These are phyloP conservation scores for Chromoteleia sp. DNA, from an alignment of 2,888 invertebrate species.

Conservation along the genomic window DNA sequence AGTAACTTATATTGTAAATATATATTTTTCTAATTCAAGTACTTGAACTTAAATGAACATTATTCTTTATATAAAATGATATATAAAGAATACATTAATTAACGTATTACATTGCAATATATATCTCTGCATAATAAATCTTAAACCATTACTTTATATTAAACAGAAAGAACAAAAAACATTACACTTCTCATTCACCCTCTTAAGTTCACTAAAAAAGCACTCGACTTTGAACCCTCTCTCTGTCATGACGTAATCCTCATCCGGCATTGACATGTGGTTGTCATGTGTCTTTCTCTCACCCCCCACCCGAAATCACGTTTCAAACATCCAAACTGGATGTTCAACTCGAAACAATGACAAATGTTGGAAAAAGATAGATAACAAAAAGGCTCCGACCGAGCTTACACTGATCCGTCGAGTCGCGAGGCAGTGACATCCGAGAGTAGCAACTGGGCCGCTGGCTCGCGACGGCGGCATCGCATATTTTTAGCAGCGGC, in stretches of 20 bases:
- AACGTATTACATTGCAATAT: no score
- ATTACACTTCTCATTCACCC: conserved; percentile 8
- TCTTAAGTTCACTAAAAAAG: conserved; percentile 20
- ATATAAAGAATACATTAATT: no score
- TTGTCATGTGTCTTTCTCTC: conserved; percentile 24
- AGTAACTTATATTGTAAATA: no score
- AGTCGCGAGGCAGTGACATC: conserved; percentile 59
- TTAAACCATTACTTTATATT: no score
- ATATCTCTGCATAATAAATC: no score
- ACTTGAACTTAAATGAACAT: no score
- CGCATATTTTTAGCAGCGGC: conserved; percentile 34
- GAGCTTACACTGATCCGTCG: conserved; percentile 31
- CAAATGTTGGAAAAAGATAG: conserved; percentile 1
- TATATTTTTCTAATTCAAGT: no score
- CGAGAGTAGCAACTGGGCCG: conserved; percentile 49
- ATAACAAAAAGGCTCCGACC: no score
- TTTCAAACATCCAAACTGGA: no score
- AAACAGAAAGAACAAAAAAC: background rate
- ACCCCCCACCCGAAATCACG: background rate
- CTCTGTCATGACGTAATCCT: conserved; percentile 34
- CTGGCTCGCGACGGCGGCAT: conserved; percentile 57
- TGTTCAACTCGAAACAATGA: background rate
- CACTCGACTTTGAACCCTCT: conserved; percentile 41
- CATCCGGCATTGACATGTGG: conserved; percentile 44
- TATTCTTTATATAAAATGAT: no score